These are phyloP conservation scores for Acronicta psi DNA, from an alignment of 2,888 invertebrate species.

Conservation along the genomic window DNA sequence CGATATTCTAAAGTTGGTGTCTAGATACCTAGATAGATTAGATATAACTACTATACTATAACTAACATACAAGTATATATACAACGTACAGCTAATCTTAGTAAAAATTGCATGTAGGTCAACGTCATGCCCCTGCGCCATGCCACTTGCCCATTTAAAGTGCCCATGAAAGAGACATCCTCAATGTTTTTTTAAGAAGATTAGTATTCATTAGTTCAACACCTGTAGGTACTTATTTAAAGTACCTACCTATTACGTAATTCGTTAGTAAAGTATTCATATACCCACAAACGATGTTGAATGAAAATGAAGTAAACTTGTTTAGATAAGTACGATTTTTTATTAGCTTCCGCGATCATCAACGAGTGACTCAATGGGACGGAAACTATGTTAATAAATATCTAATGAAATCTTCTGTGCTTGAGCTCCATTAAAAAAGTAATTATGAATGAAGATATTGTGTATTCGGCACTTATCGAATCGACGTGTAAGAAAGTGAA, in stretches of 20 bases:
- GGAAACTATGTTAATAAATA: not conserved
- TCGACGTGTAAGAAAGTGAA: not conserved
- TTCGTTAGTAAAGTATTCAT: not conserved
- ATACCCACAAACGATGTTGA: not conserved
- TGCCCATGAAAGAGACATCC: too few relatives aligned
- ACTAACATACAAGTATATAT: too few relatives aligned
- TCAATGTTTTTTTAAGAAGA: not conserved
- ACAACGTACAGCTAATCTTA: too few relatives aligned
- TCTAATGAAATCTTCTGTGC: not conserved
- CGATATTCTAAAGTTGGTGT: too few relatives aligned
- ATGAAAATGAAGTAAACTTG: not conserved
- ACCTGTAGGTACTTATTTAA: not conserved
- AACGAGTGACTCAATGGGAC: not conserved
- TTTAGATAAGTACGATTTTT: slow-evolving; percentile 5
- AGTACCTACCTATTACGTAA: not conserved
- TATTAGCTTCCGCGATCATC: not conserved
- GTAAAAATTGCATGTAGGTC: too few relatives aligned
- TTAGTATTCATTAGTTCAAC: not conserved
- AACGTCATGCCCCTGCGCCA: too few relatives aligned
- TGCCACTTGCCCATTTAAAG: too few relatives aligned
- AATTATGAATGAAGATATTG: not conserved
- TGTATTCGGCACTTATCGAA: not conserved
- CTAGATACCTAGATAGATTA: too few relatives aligned
- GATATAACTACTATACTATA: too few relatives aligned
- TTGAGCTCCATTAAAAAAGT: too few relatives aligned